phyloP scores from a whole-genome alignment of 1,140 invertebrate species.

The Pemphigus obesinymphae region DNA sequence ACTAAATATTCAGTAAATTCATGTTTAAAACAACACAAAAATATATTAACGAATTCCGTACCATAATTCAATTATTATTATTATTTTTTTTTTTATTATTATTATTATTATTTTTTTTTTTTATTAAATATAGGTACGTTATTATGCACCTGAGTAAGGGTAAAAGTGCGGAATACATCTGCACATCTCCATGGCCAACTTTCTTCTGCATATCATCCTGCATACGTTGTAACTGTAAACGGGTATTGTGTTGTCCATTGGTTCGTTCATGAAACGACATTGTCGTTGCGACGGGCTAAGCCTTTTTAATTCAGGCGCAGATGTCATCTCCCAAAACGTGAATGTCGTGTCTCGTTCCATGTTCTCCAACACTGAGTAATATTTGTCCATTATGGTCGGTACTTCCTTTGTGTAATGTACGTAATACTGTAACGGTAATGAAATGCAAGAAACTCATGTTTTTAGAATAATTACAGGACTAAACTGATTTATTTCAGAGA shows the following conservation, averaged over 20 bases:
- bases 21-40: too few species aligned
- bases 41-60: too few species aligned
- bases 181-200: slow-evolving; percentile 57
- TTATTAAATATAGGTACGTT: too few species aligned
- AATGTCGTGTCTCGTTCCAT: slow-evolving; percentile 53
- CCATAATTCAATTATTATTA: too few species aligned
- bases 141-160: slow-evolving; percentile 37
- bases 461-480: not conserved
- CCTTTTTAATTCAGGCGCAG: slow-evolving; percentile 49
- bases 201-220: slow-evolving; percentile 61
- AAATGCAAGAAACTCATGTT: not conserved
- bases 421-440: slow-evolving; percentile 52
- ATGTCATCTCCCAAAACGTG: slow-evolving; percentile 54
- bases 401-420: slow-evolving; percentile 58
- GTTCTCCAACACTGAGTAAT: slow-evolving; percentile 49
- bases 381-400: slow-evolving; percentile 50
- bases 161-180: slow-evolving; percentile 64
- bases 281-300: slow-evolving; percentile 59
- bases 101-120: too few species aligned
- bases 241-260: slow-evolving; percentile 57
- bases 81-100: too few species aligned
- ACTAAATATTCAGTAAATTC: too few species aligned
- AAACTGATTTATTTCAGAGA: not conserved
- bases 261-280: slow-evolving; percentile 61
- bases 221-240: slow-evolving; percentile 65